These are phyloP conservation scores for Zhengitettix transpicula DNA, from an alignment of 2,888 invertebrate genomes.

Conservation along the genomic window DNA sequence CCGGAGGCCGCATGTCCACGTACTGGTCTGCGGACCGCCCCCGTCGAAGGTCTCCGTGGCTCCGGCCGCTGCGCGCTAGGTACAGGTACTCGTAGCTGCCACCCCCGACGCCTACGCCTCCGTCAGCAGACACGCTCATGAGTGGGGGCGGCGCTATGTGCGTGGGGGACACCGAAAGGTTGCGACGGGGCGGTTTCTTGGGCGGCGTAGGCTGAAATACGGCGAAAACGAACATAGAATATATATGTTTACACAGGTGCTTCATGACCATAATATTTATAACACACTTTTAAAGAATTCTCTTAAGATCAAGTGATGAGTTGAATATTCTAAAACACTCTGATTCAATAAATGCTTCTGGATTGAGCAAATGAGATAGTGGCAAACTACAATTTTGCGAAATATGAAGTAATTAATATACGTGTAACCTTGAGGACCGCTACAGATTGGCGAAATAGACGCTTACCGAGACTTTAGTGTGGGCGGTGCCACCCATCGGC, in stretches of 20 bases:
- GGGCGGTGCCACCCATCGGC: constrained; percentile 24
- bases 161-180: constrained; percentile 72
- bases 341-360: too few relatives aligned
- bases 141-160: constrained; percentile 37
- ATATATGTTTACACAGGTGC: too few relatives aligned
- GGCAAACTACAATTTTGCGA: too few relatives aligned
- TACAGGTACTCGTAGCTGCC: constrained; percentile 47
- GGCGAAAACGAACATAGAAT: too few relatives aligned
- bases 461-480: constrained; percentile 44
- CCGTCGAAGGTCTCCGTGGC: constrained; percentile 54
- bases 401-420: too few relatives aligned
- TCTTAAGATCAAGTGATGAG: too few relatives aligned
- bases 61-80: constrained; percentile 45
- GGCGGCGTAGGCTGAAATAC: constrained; percentile 56
- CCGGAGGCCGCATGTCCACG: constrained; percentile 44
- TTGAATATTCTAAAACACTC: too few relatives aligned
- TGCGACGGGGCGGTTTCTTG: constrained; percentile 75
- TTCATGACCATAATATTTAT: too few relatives aligned
- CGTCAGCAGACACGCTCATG: constrained; percentile 37
- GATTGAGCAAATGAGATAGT: too few relatives aligned
- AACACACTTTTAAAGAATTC: too few relatives aligned
- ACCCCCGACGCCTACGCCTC: constrained; percentile 25
- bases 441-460: background rate
- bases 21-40: constrained; percentile 63
- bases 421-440: background rate